Evolutionary conservation across 1,140 invertebrate species (phyloP), one percentile per base, ranked within the genome.

Genomic region (Zaprionus taronus): DNA sequence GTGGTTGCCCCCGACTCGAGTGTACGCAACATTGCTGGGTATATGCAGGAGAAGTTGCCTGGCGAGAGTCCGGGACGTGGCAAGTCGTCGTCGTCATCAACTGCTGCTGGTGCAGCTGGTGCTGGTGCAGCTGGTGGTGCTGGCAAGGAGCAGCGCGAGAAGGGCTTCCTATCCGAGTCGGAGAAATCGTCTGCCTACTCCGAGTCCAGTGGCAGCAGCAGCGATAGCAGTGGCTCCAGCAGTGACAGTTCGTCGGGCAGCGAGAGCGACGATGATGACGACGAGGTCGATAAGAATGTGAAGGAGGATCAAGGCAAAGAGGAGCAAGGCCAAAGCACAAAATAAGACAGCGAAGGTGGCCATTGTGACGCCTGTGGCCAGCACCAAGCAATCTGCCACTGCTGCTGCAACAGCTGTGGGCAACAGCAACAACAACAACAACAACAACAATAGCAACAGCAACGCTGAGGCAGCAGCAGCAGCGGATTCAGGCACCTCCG

Each of bases 1-100:
- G 94, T 95, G 28, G 93, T 94, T 7, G 95, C 96, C 1, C 96
- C 97, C 5, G 97, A 98, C 91, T 93, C 96, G 1, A 93, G 94
- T 6, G 96, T 98, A 0, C 94, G 98, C 60, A 97, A 97, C 91
- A 96, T 98, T 36, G 95, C 95, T 67, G 94, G 94, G 49, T 94
- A 94, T 28, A 80, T 81, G 80, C 84, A 80, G 17, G 83, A 81
- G 51, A 77, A 80, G 68, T 53, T 80, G 64, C 74, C 78, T 1
- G 70, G 65, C 20, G 82, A 74, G 2, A 71, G 73, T 12, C 76
- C 75, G 0, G 61, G 67, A 0, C 60, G 57, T 4, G 28, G 70
- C 20, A 74, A 79, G 41, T 44, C n/a, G 2, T 58, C 66, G 12
- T n/a, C 62, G 4, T 44, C 73, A 36, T 63, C 57, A 7, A 44